Base-by-base conservation (phyloP, 2,797 vertebrate genomes). In the Ispidina picta region DNA sequence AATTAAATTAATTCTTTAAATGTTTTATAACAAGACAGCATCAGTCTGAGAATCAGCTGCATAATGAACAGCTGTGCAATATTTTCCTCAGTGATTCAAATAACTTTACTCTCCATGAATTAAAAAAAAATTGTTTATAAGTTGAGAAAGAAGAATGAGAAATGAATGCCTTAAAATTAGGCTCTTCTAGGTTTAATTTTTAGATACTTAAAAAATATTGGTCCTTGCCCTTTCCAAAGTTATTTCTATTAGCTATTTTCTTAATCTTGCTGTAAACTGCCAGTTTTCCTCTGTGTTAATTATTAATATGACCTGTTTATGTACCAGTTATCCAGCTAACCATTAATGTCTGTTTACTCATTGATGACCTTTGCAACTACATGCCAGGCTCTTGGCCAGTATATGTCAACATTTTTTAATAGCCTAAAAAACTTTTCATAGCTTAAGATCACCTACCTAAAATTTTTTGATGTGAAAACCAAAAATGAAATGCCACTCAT, bases 341-440 rank as follows among this genome's bases (percentile, higher is more conserved):
- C 99, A 99, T 99, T 99, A 99, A 99, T 99, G 99, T 98, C 98
- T 99, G 98, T 99, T 99, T 99, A 98, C 98, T 98, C 98, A 98
- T 97, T 97, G 98, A 98, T 99, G 99, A 99, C 99, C 98, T 99
- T 98, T 98, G 98, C 97, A 98, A 98, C 98, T 98, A 96, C 92
- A 97, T 98, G 96, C 95, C 97, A 97, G 96, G 97, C 97, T 98
- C 98, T 98, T 98, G 98, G 97, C 97, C 97, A 95, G 96, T 97
- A 97, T 98, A 98, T 98, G 98, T 98, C 98, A 98, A 97, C 95
- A 84, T 98, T 95, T 83, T 83, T 89, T 93, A 72, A 83, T 96
- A 96, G 89, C 60, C 77, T 94, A 91, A 95, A 90, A 83, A 92
- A 91, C 66, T 94, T 68, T 86, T 93, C 71, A n/a, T 87, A 93